These are phyloP conservation scores for Patella ulyssiponensis DNA, from an alignment of 2,888 invertebrate genomes.

Conservation along the genomic window DNA sequence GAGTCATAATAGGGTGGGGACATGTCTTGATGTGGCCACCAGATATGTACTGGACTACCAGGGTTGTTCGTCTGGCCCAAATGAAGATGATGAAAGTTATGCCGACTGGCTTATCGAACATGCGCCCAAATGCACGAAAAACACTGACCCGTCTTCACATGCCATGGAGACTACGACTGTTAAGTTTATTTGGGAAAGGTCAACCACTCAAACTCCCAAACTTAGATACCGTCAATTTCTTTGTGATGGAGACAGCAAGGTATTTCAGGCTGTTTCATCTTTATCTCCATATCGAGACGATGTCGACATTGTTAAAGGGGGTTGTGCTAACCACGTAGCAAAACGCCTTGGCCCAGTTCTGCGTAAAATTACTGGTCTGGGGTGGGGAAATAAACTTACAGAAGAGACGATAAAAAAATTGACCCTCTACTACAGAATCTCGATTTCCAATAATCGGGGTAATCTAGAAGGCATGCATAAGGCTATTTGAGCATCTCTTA, in stretches of 20 bases:
- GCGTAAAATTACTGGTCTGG: neutral
- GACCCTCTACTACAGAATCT: neutral
- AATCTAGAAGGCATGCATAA: neutral
- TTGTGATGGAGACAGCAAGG: neutral
- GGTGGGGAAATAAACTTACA: neutral
- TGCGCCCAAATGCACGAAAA: constrained; percentile 1
- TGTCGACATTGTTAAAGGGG: neutral
- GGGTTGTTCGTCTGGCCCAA: neutral
- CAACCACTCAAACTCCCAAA: neutral
- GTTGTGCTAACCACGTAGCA: neutral
- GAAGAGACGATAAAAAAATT: neutral
- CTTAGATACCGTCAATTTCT: constrained; percentile 1
- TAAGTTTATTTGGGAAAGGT: neutral
- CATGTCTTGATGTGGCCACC: neutral
- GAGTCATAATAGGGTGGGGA: neutral
- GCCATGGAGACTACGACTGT: neutral
- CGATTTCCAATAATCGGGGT: neutral
- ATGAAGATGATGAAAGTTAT: neutral
- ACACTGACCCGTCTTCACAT: neutral
- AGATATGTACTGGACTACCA: neutral
- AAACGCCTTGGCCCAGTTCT: neutral
- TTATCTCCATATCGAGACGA: neutral
- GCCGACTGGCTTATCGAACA: neutral
- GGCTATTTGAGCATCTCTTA: neutral
- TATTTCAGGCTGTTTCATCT: neutral